Conservation (phyloP, 2,797 vertebrate species). For the Neostethus bicornis region DNA sequence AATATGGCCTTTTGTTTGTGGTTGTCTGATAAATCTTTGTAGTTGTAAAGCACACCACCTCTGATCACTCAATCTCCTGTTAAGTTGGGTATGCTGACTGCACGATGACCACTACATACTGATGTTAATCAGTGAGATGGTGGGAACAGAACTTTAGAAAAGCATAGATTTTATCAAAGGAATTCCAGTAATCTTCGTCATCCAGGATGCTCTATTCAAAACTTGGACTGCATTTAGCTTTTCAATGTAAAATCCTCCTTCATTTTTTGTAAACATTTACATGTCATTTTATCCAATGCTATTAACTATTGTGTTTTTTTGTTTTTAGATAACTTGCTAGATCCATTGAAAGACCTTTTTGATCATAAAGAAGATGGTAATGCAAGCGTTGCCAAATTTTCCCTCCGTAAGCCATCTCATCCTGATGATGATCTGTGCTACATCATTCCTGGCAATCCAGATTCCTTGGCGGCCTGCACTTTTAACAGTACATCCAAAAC, state of each 20-base stretch:
- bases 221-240: no score
- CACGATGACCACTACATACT: slow-evolving; percentile 36
- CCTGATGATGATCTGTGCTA: slow-evolving; percentile 81
- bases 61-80: slow-evolving; percentile 31
- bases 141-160: slow-evolving; percentile 64
- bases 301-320: no score
- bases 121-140: slow-evolving; percentile 53
- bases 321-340: slow-evolving; percentile 73
- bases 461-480: slow-evolving; percentile 70
- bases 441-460: slow-evolving; percentile 66
- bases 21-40: neutral
- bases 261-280: no score
- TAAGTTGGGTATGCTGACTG: slow-evolving; percentile 62
- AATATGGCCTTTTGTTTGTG: neutral
- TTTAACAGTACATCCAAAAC: slow-evolving; percentile 82
- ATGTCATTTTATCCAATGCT: no score
- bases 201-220: slow-evolving; percentile 9
- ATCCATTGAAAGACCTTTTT: slow-evolving; percentile 66
- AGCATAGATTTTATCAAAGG: slow-evolving; percentile 50
- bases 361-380: slow-evolving; percentile 46
- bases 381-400: slow-evolving; percentile 69
- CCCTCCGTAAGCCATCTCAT: slow-evolving; percentile 74
- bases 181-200: slow-evolving; percentile 51
- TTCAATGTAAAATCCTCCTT: no score
- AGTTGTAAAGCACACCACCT: slow-evolving; percentile 1